phyloP scores from a whole-genome alignment of 2,113 vertebrate genomes.

The Chrysemys picta region DNA sequence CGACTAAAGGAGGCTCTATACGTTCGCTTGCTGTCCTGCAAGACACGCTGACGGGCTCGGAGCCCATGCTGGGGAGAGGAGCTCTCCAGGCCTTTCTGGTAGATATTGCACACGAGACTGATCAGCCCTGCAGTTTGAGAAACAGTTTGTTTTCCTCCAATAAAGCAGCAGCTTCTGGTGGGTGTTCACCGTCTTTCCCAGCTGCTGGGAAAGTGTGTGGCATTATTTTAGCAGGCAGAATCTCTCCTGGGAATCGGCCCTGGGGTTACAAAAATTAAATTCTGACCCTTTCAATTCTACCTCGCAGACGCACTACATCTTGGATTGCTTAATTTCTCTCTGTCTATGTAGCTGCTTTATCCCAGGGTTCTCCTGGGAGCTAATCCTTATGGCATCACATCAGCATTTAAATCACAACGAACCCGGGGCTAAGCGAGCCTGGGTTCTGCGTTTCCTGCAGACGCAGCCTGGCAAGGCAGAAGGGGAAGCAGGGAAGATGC shows the following conservation, averaged over 20 bases:
- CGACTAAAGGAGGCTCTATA: not conserved
- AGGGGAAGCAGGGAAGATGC: not conserved
- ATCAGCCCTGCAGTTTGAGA: not conserved
- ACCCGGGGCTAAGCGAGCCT: not conserved
- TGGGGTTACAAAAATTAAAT: not conserved
- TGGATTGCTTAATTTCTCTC: not conserved
- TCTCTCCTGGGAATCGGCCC: not conserved
- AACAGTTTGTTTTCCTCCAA: not conserved
- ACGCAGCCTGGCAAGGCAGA: not conserved
- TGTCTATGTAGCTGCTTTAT: conserved; percentile 10
- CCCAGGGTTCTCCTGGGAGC: not conserved
- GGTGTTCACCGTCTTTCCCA: not conserved
- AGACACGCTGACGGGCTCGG: not conserved
- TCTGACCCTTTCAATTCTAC: not conserved
- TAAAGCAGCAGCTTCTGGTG: not conserved
- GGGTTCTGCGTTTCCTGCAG: not conserved
- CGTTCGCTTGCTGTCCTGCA: not conserved
- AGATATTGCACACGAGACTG: not conserved
- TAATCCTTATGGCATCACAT: not conserved
- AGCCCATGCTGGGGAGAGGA: rapidly evolving
- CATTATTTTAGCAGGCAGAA: not conserved
- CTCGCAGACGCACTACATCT: not conserved
- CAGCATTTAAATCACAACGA: not conserved
- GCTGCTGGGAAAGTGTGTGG: not conserved
- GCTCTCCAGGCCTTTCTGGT: not conserved